Evolutionary conservation across 2,113 vertebrate genomes (phyloP).

Genomic region (Bambusicola thoracicus): DNA sequence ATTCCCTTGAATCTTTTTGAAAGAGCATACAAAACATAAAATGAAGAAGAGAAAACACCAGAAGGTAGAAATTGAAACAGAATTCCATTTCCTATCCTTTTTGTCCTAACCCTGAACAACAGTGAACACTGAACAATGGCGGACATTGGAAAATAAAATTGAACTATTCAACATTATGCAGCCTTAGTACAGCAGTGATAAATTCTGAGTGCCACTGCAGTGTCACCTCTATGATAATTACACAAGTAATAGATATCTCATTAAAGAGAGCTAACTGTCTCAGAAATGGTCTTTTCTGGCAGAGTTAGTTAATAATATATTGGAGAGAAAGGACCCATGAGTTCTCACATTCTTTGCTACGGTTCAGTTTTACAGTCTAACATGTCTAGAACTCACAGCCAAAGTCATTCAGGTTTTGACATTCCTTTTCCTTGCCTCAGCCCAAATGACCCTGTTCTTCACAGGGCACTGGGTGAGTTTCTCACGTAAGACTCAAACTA

Average conservation of each 20-base stretch:
- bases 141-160: neutral
- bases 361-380: neutral
- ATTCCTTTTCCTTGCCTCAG: neutral
- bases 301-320: neutral
- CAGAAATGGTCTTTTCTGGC: neutral
- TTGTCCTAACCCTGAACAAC: neutral
- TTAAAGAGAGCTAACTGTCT: neutral
- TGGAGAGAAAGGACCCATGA: neutral
- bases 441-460: neutral
- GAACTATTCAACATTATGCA: neutral
- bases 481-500: neutral
- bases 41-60: neutral
- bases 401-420: neutral
- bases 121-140: neutral
- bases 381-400: neutral
- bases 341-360: neutral
- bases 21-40: slow-evolving; percentile 29
- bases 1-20: neutral
- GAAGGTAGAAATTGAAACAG: neutral
- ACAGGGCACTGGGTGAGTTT: neutral
- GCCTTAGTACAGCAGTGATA: neutral
- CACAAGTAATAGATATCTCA: neutral
- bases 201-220: neutral
- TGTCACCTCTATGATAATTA: neutral
- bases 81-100: neutral